Evolutionary conservation across 2,113 vertebrate species (phyloP).

Genomic region (Nibea coibor): DNA sequence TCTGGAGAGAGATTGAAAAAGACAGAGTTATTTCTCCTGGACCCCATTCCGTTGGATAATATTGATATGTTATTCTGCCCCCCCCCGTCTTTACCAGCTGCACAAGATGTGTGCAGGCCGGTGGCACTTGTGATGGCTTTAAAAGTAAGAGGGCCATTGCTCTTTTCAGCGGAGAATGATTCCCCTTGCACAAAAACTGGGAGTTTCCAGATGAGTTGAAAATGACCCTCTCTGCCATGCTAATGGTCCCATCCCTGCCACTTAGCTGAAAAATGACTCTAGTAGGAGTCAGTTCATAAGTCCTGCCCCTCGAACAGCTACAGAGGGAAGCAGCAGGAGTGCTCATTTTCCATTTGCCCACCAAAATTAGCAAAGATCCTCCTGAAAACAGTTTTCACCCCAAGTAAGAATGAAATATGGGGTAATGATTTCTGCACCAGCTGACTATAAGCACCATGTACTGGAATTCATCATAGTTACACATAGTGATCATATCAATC

Average conservation of each 20-base stretch:
- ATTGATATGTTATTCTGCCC: slow-evolving; percentile 28
- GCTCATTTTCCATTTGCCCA: slow-evolving; percentile 38
- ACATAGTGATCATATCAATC: not conserved
- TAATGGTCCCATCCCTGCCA: slow-evolving; percentile 61
- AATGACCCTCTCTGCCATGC: slow-evolving; percentile 68
- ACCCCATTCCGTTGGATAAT: slow-evolving; percentile 36
- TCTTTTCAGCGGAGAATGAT: slow-evolving; percentile 56
- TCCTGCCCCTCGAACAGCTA: slow-evolving; percentile 27
- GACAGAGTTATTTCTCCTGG: slow-evolving; percentile 37
- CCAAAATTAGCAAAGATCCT: not conserved
- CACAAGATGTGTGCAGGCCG: slow-evolving; percentile 15
- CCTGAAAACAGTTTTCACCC: slow-evolving; percentile 1
- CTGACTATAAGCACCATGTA: not conserved
- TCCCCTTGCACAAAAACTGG: slow-evolving; percentile 43
- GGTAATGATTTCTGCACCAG: not conserved
- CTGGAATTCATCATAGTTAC: not conserved
- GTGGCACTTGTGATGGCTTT: slow-evolving; percentile 31
- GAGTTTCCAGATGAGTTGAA: slow-evolving; percentile 63
- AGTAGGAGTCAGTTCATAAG: slow-evolving; percentile 45
- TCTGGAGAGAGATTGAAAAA: slow-evolving; percentile 80
- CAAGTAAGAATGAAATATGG: slow-evolving; percentile 7
- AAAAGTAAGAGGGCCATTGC: slow-evolving; percentile 51
- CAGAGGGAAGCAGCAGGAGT: slow-evolving; percentile 8
- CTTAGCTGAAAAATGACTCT: slow-evolving; percentile 65
- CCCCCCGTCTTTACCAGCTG: slow-evolving; percentile 32